These are phyloP conservation scores for Heliopora coerulea DNA, from an alignment of 92 coral and sea anemone species.

Conservation along the genomic window DNA sequence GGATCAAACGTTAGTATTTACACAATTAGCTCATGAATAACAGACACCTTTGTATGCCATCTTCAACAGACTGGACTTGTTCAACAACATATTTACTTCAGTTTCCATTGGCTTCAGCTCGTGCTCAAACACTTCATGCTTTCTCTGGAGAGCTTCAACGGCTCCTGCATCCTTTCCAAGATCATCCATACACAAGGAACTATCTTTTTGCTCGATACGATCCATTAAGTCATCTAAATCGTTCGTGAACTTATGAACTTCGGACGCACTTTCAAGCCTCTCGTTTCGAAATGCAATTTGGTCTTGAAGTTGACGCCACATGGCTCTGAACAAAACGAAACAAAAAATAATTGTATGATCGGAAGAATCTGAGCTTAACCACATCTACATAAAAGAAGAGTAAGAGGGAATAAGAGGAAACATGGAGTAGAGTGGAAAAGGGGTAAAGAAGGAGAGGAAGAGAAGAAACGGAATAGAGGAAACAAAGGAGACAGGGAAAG, in stretches of 20 bases:
- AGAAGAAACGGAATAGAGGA: no score
- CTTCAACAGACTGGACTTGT: slow-evolving; percentile 71
- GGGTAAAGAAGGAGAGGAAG: no score
- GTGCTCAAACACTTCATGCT: slow-evolving; percentile 81
- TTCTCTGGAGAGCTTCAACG: slow-evolving; percentile 85
- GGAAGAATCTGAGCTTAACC: no score
- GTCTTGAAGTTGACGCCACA: slow-evolving; percentile 90
- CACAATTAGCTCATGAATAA: background rate
- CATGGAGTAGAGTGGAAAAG: no score
- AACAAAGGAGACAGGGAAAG: no score
- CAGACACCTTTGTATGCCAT: slow-evolving; percentile 74
- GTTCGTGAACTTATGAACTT: slow-evolving; percentile 90
- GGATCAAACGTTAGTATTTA: background rate
- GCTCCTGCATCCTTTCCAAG: slow-evolving; percentile 89
- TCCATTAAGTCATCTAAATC: slow-evolving; percentile 87
- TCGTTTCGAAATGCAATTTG: slow-evolving; percentile 74
- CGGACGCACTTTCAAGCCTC: slow-evolving; percentile 90
- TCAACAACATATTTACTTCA: slow-evolving; percentile 62
- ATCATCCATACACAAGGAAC: slow-evolving; percentile 73
- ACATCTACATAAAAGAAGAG: no score
- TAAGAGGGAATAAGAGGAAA: no score
- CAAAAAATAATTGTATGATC: no score
- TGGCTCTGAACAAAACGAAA: slow-evolving; percentile 70
- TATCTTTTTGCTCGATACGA: slow-evolving; percentile 90
- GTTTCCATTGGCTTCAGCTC: slow-evolving; percentile 71